Conservation (phyloP, 2,888 invertebrate genomes). For the Tinea trinotella region DNA sequence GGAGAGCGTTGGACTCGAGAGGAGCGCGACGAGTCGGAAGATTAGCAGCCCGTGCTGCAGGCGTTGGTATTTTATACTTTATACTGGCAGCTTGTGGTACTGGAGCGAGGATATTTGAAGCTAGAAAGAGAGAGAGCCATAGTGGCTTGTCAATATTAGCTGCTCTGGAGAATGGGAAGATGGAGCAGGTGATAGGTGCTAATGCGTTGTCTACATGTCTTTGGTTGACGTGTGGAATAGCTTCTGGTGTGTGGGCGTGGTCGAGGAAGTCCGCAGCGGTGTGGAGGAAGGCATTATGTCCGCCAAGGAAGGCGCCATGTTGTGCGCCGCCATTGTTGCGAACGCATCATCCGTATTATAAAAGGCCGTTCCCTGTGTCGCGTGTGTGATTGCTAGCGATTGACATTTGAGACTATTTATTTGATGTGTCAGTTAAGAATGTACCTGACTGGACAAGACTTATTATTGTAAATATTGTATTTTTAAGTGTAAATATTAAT, state of each 20-base stretch:
- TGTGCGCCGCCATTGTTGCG: slow-evolving; percentile 38
- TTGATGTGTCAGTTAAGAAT: neutral
- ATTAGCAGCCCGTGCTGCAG: slow-evolving; percentile 82
- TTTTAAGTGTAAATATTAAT: too few relatives aligned
- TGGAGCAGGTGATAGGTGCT: slow-evolving; percentile 34
- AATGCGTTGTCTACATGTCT: slow-evolving; percentile 72
- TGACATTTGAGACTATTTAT: neutral
- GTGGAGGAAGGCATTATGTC: slow-evolving; percentile 69
- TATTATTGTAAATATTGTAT: too few relatives aligned
- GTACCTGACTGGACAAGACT: slow-evolving; percentile 23
- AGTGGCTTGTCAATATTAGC: slow-evolving; percentile 56
- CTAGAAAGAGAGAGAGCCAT: slow-evolving; percentile 62
- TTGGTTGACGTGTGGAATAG: slow-evolving; percentile 75
- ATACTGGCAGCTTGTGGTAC: slow-evolving; percentile 80
- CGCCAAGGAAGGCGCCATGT: slow-evolving; percentile 54
- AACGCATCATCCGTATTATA: slow-evolving; percentile 50
- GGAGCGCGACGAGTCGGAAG: slow-evolving; percentile 81
- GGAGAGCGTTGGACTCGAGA: slow-evolving; percentile 61
- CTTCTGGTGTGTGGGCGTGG: slow-evolving; percentile 80
- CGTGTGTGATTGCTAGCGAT: slow-evolving; percentile 39
- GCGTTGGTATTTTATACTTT: slow-evolving; percentile 84
- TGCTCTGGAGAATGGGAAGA: slow-evolving; percentile 54
- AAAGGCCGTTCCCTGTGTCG: slow-evolving; percentile 58
- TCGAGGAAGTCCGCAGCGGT: slow-evolving; percentile 73
- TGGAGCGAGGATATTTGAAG: slow-evolving; percentile 78